Evolutionary conservation across 2,113 vertebrate species (phyloP).

Genomic region (Papio anubis): DNA sequence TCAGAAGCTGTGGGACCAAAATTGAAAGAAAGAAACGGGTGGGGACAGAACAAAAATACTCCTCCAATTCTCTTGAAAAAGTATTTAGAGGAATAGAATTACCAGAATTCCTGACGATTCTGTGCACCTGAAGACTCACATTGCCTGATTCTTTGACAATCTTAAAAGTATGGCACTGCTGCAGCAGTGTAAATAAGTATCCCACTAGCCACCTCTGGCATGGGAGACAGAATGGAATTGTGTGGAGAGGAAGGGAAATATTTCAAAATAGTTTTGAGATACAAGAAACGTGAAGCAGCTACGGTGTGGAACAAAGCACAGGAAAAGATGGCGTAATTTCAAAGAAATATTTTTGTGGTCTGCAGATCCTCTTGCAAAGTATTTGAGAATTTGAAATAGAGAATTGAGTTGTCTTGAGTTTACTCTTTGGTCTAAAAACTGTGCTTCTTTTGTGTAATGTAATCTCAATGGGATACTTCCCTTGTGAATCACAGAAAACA

Average conservation of each 20-base stretch:
- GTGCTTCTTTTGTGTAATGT: background rate
- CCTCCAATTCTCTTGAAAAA: background rate
- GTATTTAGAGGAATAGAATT: background rate
- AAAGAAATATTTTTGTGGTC: background rate
- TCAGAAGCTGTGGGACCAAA: background rate
- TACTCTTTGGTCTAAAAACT: background rate
- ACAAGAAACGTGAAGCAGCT: background rate
- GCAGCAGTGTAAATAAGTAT: background rate
- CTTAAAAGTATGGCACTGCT: background rate
- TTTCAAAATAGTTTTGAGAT: background rate
- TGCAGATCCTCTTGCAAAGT: background rate
- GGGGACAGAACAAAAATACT: background rate
- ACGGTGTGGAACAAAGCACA: background rate
- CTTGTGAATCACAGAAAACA: background rate
- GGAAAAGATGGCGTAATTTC: background rate
- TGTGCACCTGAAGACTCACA: background rate
- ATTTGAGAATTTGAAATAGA: conserved; percentile 13
- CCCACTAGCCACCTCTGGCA: background rate
- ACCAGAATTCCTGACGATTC: background rate
- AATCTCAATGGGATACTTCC: background rate
- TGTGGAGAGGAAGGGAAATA: background rate
- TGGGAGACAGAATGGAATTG: background rate
- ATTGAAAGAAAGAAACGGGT: background rate
- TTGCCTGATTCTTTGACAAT: background rate
- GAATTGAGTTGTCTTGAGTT: background rate